phyloP scores from a whole-genome alignment of 2,888 invertebrate species.

The Athetis lepigone region DNA sequence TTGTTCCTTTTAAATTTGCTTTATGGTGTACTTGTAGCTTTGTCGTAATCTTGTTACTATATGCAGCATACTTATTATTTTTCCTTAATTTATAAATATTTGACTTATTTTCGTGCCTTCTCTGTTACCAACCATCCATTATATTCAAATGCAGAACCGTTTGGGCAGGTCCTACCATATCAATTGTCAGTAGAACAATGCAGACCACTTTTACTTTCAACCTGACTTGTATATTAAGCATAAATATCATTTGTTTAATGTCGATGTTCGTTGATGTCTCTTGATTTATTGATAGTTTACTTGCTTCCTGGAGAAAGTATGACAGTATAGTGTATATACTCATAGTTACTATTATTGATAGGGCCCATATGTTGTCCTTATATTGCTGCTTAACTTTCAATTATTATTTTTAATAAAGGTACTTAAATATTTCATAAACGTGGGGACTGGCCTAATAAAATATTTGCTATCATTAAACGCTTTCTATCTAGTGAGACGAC shows the following conservation, averaged over 20 bases:
- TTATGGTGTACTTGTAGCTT: background rate
- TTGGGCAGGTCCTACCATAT: constrained; percentile 49
- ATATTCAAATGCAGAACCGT: constrained; percentile 49
- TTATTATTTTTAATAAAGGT: background rate
- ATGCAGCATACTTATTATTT: too few relatives aligned
- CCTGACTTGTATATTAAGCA: constrained; percentile 52
- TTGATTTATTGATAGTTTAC: constrained; percentile 33
- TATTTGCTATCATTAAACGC: background rate
- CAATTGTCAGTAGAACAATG: constrained; percentile 54
- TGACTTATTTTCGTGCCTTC: constrained; percentile 18
- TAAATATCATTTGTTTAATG: constrained; percentile 37
- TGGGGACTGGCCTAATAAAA: background rate
- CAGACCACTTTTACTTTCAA: constrained; percentile 60
- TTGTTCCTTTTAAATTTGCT: background rate
- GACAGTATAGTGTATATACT: background rate
- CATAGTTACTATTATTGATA: background rate
- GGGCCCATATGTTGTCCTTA: background rate
- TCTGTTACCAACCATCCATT: constrained; percentile 29
- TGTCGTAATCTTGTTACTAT: background rate
- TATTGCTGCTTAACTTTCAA: constrained; percentile 9
- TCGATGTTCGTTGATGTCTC: constrained; percentile 26
- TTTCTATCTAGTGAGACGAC: background rate
- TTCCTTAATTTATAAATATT: too few relatives aligned
- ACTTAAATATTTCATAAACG: background rate
- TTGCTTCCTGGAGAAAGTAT: constrained; percentile 37